Evolutionary conservation across 1,140 invertebrate genomes (phyloP).

Genomic region (Trichomalopsis sarcophagae): DNA sequence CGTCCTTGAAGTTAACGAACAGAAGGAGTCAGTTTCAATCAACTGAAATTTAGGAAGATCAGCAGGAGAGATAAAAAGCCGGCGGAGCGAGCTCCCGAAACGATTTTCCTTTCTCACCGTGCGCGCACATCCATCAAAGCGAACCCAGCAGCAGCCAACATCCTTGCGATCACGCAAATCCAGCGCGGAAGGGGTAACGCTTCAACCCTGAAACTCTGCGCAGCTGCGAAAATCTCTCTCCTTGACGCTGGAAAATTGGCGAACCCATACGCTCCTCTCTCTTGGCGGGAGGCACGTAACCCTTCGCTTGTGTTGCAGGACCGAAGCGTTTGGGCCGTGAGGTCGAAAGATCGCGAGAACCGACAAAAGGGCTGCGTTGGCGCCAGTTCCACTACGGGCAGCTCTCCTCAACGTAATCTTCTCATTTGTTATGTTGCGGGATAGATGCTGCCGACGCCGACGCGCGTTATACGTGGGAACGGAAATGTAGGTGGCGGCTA

Average conservation of each 20-base stretch:
- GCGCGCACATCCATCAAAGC: background rate
- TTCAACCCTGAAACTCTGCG: no score
- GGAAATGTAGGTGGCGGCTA: constrained; percentile 10
- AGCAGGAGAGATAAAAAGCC: no score
- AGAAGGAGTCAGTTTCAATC: no score
- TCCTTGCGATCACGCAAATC: no score
- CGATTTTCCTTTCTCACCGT: background rate
- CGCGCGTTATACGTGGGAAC: constrained; percentile 30
- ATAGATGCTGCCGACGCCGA: background rate
- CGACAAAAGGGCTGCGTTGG: constrained; percentile 45
- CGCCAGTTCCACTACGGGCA: background rate
- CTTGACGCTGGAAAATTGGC: constrained; percentile 19
- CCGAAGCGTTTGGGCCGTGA: background rate
- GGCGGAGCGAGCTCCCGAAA: no score
- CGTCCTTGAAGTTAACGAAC: no score
- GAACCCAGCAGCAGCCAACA: background rate
- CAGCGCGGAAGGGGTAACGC: no score
- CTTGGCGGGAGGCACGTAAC: constrained; percentile 18
- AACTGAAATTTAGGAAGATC: no score
- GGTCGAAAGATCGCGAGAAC: background rate
- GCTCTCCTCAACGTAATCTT: background rate
- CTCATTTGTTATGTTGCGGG: constrained; percentile 44
- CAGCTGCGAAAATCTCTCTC: no score
- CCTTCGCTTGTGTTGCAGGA: background rate
- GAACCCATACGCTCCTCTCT: background rate